These are phyloP conservation scores for Sitobion miscanthi DNA, from an alignment of 1,140 invertebrate species.

Conservation along the genomic window DNA sequence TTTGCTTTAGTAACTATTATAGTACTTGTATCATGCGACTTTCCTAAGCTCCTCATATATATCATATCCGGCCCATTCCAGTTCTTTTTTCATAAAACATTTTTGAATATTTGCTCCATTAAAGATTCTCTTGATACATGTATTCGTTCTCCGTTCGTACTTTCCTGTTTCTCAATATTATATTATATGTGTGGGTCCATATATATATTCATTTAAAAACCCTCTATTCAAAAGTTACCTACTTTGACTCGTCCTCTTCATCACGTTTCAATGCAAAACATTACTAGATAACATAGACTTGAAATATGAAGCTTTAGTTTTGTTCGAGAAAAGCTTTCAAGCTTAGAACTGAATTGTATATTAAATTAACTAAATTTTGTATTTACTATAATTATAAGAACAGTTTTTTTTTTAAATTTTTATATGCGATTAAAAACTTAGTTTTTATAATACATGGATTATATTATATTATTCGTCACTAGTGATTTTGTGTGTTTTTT, in stretches of 20 bases:
- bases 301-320: background rate
- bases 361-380: background rate
- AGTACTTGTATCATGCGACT: background rate
- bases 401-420: too few relatives aligned
- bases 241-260: background rate
- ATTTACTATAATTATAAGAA: background rate
- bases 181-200: background rate
- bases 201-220: background rate
- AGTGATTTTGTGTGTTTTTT: too few relatives aligned
- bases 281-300: background rate
- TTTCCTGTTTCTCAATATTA: background rate
- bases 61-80: background rate
- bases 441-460: too few relatives aligned
- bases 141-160: background rate
- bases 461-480: too few relatives aligned
- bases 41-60: background rate
- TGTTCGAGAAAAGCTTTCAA: background rate
- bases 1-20: background rate
- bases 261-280: background rate
- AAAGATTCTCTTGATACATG: background rate
- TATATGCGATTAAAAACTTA: background rate
- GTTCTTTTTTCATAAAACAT: background rate
- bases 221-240: background rate
- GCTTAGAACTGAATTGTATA: background rate
- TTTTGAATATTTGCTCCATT: background rate